A percentile compares a stretch with the other conserved stretches of the same genome.
phyloP scores from a whole-genome alignment of 2,888 invertebrate genomes.

The Eupeodes luniger region DNA sequence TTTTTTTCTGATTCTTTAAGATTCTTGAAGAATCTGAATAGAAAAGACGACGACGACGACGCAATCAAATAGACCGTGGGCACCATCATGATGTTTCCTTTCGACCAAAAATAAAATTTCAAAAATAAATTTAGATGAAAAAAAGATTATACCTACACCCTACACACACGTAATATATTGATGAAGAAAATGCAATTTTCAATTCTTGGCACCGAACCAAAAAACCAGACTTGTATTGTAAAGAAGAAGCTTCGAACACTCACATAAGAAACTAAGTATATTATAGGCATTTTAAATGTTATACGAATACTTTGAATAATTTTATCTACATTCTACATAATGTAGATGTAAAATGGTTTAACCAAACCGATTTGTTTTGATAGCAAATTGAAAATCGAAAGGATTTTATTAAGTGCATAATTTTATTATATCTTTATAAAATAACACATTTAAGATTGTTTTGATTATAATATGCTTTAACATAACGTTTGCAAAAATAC shows the following conservation, averaged over 20 bases:
- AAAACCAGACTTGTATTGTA: constrained; percentile 21
- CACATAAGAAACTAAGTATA: not conserved
- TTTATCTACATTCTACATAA: constrained; percentile 3
- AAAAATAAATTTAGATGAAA: constrained; percentile 30
- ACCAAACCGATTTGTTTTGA: not conserved
- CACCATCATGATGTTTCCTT: constrained; percentile 12
- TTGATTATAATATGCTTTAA: too few relatives aligned
- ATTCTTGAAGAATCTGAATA: not conserved
- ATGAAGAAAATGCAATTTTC: constrained; percentile 23
- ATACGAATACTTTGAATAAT: not conserved
- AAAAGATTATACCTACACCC: not conserved
- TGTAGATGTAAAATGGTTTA: not conserved
- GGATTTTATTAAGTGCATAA: not conserved
- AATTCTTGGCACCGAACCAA: constrained; percentile 49
- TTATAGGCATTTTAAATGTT: not conserved
- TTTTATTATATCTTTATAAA: too few relatives aligned
- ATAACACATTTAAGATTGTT: too few relatives aligned
- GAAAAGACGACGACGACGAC: constrained; percentile 11
- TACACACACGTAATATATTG: too few relatives aligned
- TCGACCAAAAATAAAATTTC: constrained; percentile 22
- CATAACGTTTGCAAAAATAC: too few relatives aligned
- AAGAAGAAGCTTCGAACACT: not conserved
- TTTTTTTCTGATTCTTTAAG: constrained; percentile 4
- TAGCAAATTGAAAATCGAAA: not conserved
- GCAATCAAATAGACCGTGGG: constrained; percentile 42